Percentiles rank a stretch among this genome's conserved stretches.
Conservation (phyloP, 2,888 invertebrate species). For the Tillus elongatus region DNA sequence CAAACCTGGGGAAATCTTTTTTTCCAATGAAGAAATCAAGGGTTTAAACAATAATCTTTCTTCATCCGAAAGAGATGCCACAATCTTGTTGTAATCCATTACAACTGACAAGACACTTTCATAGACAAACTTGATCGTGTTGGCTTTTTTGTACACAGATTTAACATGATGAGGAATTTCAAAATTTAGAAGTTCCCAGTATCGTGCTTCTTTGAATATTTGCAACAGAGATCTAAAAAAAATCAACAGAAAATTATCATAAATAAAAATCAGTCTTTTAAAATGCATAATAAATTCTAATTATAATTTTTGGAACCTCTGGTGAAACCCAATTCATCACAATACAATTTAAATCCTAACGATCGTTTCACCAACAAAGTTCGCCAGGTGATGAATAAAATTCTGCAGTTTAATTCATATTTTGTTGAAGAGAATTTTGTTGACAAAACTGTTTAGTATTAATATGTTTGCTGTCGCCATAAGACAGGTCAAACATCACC, state of each 20-base stretch:
- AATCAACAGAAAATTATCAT: conserved; percentile 8
- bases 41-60: conserved; percentile 72
- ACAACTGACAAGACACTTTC: conserved; percentile 65
- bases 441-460: too few relatives aligned
- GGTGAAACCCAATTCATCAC: too few relatives aligned
- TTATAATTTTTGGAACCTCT: too few relatives aligned
- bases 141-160: conserved; percentile 53
- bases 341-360: too few relatives aligned
- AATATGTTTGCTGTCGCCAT: too few relatives aligned
- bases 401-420: too few relatives aligned
- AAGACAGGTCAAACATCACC: too few relatives aligned
- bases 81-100: conserved; percentile 67
- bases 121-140: conserved; percentile 52
- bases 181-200: conserved; percentile 63
- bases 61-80: conserved; percentile 63
- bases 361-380: too few relatives aligned
- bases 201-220: conserved; percentile 61
- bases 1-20: conserved; percentile 65
- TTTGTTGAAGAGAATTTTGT: too few relatives aligned
- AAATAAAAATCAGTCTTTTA: background rate
- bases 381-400: too few relatives aligned
- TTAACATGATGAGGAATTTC: conserved; percentile 61
- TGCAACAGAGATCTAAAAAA: conserved; percentile 52
- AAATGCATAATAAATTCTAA: conserved; percentile 6
- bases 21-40: conserved; percentile 53